Evolutionary conservation across 2,113 vertebrate species (phyloP).

Genomic region (Litocranius walleri): DNA sequence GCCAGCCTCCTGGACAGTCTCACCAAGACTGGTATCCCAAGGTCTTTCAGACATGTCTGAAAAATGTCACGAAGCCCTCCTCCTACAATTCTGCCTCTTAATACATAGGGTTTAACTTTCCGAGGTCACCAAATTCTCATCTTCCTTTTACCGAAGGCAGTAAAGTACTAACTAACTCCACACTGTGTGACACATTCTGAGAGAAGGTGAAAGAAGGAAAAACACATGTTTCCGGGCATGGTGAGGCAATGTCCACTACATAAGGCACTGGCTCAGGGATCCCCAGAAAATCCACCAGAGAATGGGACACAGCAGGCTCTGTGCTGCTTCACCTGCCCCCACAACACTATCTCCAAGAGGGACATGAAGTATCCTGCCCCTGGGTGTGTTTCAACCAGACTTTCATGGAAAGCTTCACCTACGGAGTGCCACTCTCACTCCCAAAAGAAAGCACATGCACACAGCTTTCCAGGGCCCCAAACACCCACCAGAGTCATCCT

Average conservation of each 20-base stretch:
- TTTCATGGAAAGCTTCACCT: background rate
- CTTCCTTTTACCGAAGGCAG: background rate
- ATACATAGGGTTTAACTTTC: background rate
- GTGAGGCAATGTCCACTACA: background rate
- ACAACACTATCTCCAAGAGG: background rate
- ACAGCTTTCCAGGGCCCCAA: too few species aligned
- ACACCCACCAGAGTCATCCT: conserved; percentile 92
- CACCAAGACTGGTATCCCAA: background rate
- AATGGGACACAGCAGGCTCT: background rate
- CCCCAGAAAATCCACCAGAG: background rate
- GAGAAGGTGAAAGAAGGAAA: background rate
- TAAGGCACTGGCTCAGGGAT: background rate
- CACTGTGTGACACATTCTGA: background rate
- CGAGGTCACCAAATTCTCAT: background rate
- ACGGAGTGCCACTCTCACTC: background rate
- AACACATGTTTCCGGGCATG: background rate
- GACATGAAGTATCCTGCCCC: background rate
- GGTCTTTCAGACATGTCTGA: background rate
- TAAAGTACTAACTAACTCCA: background rate
- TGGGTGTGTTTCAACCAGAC: background rate
- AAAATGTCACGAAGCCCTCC: background rate
- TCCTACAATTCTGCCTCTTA: background rate
- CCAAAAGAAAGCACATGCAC: background rate
- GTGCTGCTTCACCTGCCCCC: background rate
- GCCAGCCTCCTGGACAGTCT: background rate